Percentiles rank a stretch among this genome's conserved stretches.
Conservation (phyloP, 2,797 vertebrate genomes). For the Anolis apletophallus region DNA sequence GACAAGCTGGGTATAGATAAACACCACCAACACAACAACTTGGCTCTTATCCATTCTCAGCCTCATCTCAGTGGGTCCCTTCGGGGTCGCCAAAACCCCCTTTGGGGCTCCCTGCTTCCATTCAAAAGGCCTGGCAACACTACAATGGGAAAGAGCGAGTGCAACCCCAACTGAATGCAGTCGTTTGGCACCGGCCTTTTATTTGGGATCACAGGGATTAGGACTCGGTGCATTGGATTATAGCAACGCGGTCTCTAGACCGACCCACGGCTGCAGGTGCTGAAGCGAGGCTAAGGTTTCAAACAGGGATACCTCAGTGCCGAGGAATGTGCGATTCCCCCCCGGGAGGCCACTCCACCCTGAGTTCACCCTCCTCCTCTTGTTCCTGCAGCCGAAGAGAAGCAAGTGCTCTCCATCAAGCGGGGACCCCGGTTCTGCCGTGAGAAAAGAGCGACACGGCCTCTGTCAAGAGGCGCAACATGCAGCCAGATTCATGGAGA, state of each 20-base stretch:
- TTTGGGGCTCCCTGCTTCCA: too few relatives aligned
- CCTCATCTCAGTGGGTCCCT: too few relatives aligned
- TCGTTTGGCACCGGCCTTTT: conserved; percentile 5
- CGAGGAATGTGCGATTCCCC: conserved; percentile 29
- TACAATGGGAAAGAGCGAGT: not conserved
- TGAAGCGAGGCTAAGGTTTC: conserved; percentile 34
- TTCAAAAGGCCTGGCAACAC: not conserved
- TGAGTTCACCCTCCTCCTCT: not conserved
- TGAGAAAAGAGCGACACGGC: too few relatives aligned
- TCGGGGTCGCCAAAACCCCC: too few relatives aligned
- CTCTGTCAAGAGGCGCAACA: too few relatives aligned
- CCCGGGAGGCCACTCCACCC: conserved; percentile 25
- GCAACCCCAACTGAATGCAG: not conserved
- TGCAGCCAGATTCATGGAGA: too few relatives aligned
- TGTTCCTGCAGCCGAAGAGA: conserved; percentile 34
- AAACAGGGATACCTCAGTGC: conserved; percentile 27
- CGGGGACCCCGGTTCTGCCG: too few relatives aligned
- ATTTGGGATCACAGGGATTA: not conserved
- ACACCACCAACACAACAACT: too few relatives aligned
- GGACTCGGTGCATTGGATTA: not conserved
- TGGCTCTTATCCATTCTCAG: too few relatives aligned
- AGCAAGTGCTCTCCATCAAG: too few relatives aligned
- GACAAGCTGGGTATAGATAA: too few relatives aligned
- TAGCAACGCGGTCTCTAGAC: too few relatives aligned
- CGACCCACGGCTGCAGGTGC: conserved; percentile 3